phyloP scores from a whole-genome alignment of 2,797 vertebrate species.

The Glossophaga mutica region DNA sequence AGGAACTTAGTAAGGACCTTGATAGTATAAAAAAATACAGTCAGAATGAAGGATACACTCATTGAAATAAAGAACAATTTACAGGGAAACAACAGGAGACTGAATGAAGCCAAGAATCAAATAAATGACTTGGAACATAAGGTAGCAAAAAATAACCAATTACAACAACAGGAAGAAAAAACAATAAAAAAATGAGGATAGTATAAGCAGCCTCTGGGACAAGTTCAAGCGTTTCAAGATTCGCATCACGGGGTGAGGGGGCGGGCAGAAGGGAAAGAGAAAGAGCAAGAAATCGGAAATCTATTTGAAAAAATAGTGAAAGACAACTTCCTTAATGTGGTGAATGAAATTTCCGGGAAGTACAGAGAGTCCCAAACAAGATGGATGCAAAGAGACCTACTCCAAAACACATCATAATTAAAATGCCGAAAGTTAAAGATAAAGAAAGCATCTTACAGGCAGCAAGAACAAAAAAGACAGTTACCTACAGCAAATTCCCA shows the following conservation, averaged over 20 bases:
- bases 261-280: neutral
- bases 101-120: neutral
- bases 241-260: neutral
- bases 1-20: neutral
- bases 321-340: neutral
- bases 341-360: neutral
- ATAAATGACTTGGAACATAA: neutral
- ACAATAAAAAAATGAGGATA: neutral
- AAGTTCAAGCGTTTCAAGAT: neutral
- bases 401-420: neutral
- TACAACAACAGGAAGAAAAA: neutral
- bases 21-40: neutral
- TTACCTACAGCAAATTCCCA: neutral
- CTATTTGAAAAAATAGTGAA: neutral
- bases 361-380: neutral
- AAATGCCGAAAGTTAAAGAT: neutral
- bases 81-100: neutral
- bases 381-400: neutral
- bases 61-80: neutral
- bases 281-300: neutral
- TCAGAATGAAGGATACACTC: neutral
- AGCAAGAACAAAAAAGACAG: neutral
- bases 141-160: neutral
- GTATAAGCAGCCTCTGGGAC: neutral
- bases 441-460: neutral